A percentile compares a stretch with the other conserved stretches of the same genome.
phyloP scores from a whole-genome alignment of 1,140 invertebrate genomes.

The Pararge aegeria region DNA sequence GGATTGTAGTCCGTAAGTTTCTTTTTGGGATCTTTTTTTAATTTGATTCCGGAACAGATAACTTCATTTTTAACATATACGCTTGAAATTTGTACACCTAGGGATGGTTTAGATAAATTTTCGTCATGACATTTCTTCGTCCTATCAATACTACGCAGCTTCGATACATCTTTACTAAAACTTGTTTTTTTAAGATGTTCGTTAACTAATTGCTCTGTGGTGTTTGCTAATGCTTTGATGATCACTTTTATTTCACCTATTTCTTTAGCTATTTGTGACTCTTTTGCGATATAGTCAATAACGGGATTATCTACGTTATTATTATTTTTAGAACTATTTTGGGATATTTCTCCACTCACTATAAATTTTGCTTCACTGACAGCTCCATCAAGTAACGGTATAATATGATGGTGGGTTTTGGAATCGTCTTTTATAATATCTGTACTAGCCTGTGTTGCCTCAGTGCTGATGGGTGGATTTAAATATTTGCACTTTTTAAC shows the following conservation, averaged over 20 bases:
- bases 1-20: slow-evolving; percentile 37
- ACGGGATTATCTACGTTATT: slow-evolving; percentile 16
- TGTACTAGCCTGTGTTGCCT: neutral
- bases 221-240: slow-evolving; percentile 45
- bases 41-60: slow-evolving; percentile 40
- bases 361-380: slow-evolving; percentile 48
- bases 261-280: slow-evolving; percentile 44
- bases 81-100: slow-evolving; percentile 50
- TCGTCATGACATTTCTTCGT: neutral
- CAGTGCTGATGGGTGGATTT: neutral
- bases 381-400: slow-evolving; percentile 52
- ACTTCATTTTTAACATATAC: slow-evolving; percentile 28
- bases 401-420: slow-evolving; percentile 33
- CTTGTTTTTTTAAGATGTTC: slow-evolving; percentile 31
- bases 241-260: slow-evolving; percentile 47
- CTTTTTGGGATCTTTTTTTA: slow-evolving; percentile 44
- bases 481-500: neutral
- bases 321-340: slow-evolving; percentile 19
- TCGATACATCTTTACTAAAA: neutral
- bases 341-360: slow-evolving; percentile 27
- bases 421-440: neutral
- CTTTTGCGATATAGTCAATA: slow-evolving; percentile 14
- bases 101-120: slow-evolving; percentile 33
- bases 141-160: neutral
- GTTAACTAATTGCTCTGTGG: slow-evolving; percentile 45